phyloP scores from a whole-genome alignment of 1,140 invertebrate species.

The Drosophila nikananu region DNA sequence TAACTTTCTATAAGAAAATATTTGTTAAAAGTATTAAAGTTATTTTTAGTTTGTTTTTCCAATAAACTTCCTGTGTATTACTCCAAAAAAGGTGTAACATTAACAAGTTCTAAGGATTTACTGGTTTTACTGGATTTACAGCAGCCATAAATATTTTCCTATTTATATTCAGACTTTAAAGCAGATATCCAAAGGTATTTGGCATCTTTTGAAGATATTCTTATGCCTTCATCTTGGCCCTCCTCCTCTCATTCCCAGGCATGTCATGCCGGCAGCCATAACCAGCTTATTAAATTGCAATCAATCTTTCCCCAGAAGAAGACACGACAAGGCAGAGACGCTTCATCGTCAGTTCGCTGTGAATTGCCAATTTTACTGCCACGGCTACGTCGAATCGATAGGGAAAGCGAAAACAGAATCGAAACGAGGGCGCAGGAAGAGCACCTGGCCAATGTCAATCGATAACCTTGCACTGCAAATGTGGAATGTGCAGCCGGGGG shows the following conservation, averaged over 20 bases:
- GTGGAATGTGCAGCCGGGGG: conserved; percentile 15
- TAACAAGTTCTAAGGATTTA: not conserved
- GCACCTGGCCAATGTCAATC: conserved; percentile 70
- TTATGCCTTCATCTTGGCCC: not conserved
- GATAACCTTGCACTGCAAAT: conserved; percentile 65
- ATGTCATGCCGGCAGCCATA: conserved; percentile 11
- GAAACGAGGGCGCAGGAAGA: conserved; percentile 20
- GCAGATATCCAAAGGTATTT: not conserved
- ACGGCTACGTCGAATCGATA: conserved; percentile 44
- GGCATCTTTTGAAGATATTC: not conserved
- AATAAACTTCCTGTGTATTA: not conserved
- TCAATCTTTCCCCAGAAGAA: conserved; percentile 35
- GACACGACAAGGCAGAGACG: conserved; percentile 16
- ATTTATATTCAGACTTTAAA: not conserved
- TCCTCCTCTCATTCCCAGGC: not conserved
- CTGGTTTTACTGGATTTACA: too few species aligned
- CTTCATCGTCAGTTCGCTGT: conserved; percentile 28
- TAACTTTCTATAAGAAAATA: not conserved
- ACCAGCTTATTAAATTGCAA: conserved; percentile 52
- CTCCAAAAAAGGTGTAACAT: not conserved
- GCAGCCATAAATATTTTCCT: not conserved
- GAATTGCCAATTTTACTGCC: conserved; percentile 36
- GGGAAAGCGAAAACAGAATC: conserved; percentile 52
- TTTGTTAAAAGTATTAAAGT: not conserved
- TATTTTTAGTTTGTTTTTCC: not conserved